Evolutionary conservation across 2,113 vertebrate genomes (phyloP), one percentile per base, ranked within the genome.

Genomic region (Deroptyus accipitrinus): DNA sequence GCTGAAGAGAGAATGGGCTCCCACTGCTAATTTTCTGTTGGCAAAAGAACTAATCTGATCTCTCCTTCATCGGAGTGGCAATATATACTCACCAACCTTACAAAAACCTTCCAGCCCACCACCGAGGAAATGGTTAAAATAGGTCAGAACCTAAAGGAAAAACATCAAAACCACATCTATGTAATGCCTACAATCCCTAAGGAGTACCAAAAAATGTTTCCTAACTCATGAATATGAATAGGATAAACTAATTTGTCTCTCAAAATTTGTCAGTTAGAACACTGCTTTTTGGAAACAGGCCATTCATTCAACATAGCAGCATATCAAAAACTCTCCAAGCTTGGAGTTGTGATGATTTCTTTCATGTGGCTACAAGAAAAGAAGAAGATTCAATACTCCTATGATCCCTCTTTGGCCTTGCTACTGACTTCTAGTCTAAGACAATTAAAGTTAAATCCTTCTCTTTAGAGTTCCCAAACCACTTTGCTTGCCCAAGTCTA

Each of bases 61-160:
- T 55, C n/a, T 49, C 35, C 31, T 59, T 72, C 28, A 39, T 16
- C 11, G 8, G 35, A 27, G 44, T 63, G n/a, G 44, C 48, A 69
- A 74, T 3, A 20, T 31, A 51, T 13, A 49, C 23, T 17, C 69
- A 55, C 28, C n/a, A 17, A 73, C 42, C 42, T 61, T 20, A 30
- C 33, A 81, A 75, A 41, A 62, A 61, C 16, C 20, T 42, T 5
- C 14, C 19, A 62, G 27, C 10, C 67, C 51, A 57, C 7, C 49
- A 67, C 22, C 0, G 1, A 66, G 28, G 31, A 10, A 37, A 69
- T 10, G 17, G 15, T 69, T 70, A 37, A 68, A 81, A 27, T 0
- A 52, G n/a, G 14, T 48, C n/a, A 52, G 57, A 67, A 25, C 5
- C 31, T 68, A 17, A 86, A 75, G 23, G 37, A 73, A 28, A 63